Base-by-base conservation (phyloP, 2,113 vertebrate species). In the Scortum barcoo region DNA sequence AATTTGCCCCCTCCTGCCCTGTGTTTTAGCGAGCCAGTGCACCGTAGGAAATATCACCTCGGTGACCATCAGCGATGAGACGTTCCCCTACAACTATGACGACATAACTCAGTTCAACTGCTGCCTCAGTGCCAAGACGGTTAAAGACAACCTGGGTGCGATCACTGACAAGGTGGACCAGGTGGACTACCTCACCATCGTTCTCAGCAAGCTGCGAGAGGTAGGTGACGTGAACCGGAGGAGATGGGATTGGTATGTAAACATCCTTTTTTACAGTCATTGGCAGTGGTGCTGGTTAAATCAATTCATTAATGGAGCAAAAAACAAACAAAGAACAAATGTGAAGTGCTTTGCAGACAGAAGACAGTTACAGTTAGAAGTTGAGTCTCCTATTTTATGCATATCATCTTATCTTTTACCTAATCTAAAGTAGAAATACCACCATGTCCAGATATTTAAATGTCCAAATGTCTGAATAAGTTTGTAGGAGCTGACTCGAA, bases 201-300 rank as follows among this genome's bases (percentile, higher is more conserved):
- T 96, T 60, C 92, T 96, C 78, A 33, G 68, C n/a, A 96, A 91
- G 83, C 76, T 96, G 66, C 80, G 73, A 50, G 80, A 95, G 95
- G 95, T 96, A 71, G 24, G 80, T 42, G 20, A 17, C 6, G 0
- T 11, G 3, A 38, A 7, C 56, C 16, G 0, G 17, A 14, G 56
- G 40, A 46, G 12, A 19, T 22, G 22, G 10, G 19, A 71, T 57
- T 20, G n/a, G 6, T 56, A 40, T 56, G 33, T 17, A 19, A 24
- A 71, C 54, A 19, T 16, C 40, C 13, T 42, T 20, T 1, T 3
- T 44, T 44, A 46, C 11, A 20, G 22, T 20, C 38, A 17, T 30
- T 53, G 33, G 14, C 44, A 12, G 44, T 51, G 30, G 4, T 24
- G 30, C 19, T n/a, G 19, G 11, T 60, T 44, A 33, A 30, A 19